Base-by-base conservation (phyloP, 2,797 vertebrate species). In the Crax fasciolata region DNA sequence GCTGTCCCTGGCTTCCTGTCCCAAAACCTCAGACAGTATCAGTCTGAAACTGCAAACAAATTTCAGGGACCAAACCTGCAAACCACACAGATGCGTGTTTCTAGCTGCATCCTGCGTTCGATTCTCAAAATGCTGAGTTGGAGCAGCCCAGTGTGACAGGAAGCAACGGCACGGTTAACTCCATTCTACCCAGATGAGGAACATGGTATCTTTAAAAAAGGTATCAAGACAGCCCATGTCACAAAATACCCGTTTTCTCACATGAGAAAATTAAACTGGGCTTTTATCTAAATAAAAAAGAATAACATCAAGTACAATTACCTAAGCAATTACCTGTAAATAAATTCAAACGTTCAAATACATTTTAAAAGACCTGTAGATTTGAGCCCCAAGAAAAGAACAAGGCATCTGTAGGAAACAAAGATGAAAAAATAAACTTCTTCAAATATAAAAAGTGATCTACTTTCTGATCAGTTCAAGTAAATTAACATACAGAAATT, bases 341-440 rank as follows among this genome's bases (percentile, higher is more conserved):
- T 79, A 93, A 96, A 86, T 27, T 51, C 43, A 63, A 63, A 63
- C 54, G 28, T 76, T 88, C 80, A 95, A 96, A 95, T 49, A 88
- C 94, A 91, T 63, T 84, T 94, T 74, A 92, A 80, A 94, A 93
- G 72, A 94, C 58, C 73, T 96, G 78, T 92, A 77, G 83, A 39
- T 80, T 91, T 43, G 87, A 93, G 62, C 81, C 92, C 82, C 93
- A 94, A 89, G 95, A 78, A 90, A 96, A 91, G 81, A 96, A 94
- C 87, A 96, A 96, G 52, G 73, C 86, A 92, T 92, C 87, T 23
- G 67, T 94, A 95, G 77, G 88, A 95, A 97, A 97, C 76, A 46
- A 90, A 82, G 95, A 91, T 97, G 95, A 95, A 98, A 98, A 98
- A 97, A 96, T 96, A 98, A 97, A 96, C 76, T 92, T 93, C 39